Evolutionary conservation across 2,113 vertebrate genomes (phyloP), one percentile per base, ranked within the genome.

Genomic region (Coregonus clupeaformis): DNA sequence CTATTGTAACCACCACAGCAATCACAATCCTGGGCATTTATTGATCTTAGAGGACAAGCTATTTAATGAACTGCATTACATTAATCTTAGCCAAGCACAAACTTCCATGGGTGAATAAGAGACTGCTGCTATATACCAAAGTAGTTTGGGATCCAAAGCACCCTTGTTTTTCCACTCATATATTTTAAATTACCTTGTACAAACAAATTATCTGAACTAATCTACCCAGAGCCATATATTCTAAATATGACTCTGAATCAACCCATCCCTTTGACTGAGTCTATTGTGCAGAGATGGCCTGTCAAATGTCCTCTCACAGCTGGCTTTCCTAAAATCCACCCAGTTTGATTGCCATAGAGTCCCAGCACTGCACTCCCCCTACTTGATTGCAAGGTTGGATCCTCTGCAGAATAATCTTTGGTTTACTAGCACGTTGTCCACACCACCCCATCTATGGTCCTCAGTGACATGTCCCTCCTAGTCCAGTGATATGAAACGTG

Each of bases 401-500:
- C 6, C 36, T 27, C 63, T 65, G 14, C 27, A 3, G 14, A 42
- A 42, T 67, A 5, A 67, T 22, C 18, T 20, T 59, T 59, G 57
- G 18, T 59, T 59, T n/a, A 7, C 57, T 22, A 59, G 57, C 57
- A 59, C 18, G 1, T 1, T 49, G 64, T 29, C 65, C 30, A 42
- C 27, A 16, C 18, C 52, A 18, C 52, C 52, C 16, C 52, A 55
- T 11, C 57, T n/a, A 22, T 22, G 18, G 18, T 60, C 57, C 57
- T 22, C 2, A 24, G 14, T 62, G 59, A 62, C 20, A 22, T 16
- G 32, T 18, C 36, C 22, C 2, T 42, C 30, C 5, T 1, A n/a
- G 32, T 60, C 4, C 64, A 52, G 72, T 78, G 64, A 70, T 75
- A 81, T 22, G 73, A 82, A 59, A 60, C 76, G 12, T 75, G 65